A percentile compares a stretch with the other conserved stretches of the same genome.
phyloP scores from a whole-genome alignment of 2,888 invertebrate species.

The Tenodera sinensis region DNA sequence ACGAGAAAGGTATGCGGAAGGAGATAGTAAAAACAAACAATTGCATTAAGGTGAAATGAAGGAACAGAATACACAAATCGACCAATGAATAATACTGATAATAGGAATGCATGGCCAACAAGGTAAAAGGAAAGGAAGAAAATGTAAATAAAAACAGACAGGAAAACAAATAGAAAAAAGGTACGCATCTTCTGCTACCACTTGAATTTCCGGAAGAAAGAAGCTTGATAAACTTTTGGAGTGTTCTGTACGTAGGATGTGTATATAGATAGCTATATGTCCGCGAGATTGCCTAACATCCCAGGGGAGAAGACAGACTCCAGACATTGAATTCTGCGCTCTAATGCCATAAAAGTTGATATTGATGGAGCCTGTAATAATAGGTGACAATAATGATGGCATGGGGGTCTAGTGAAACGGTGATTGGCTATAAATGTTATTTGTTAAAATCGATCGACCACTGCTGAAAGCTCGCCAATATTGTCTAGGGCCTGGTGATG shows the following conservation, averaged over 20 bases:
- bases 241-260: neutral
- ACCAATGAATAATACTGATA: no score
- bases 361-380: slow-evolving; percentile 26
- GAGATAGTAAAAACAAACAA: no score
- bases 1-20: no score
- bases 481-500: neutral
- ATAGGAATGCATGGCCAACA: no score
- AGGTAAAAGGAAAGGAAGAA: no score
- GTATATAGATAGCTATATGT: neutral
- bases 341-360: neutral
- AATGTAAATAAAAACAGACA: no score
- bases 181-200: no score
- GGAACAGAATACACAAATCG: no score
- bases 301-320: neutral
- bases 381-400: slow-evolving; percentile 22
- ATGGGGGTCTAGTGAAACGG: neutral
- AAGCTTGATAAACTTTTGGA: neutral
- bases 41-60: no score
- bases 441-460: neutral
- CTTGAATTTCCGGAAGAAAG: neutral
- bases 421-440: neutral
- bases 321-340: neutral
- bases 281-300: slow-evolving; percentile 2
- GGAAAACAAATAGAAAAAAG: no score
- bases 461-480: neutral